Percentiles rank a stretch among this genome's conserved stretches.
Evolutionary conservation across 2,888 invertebrate genomes (phyloP).

Genomic region (Rapana venosa): DNA sequence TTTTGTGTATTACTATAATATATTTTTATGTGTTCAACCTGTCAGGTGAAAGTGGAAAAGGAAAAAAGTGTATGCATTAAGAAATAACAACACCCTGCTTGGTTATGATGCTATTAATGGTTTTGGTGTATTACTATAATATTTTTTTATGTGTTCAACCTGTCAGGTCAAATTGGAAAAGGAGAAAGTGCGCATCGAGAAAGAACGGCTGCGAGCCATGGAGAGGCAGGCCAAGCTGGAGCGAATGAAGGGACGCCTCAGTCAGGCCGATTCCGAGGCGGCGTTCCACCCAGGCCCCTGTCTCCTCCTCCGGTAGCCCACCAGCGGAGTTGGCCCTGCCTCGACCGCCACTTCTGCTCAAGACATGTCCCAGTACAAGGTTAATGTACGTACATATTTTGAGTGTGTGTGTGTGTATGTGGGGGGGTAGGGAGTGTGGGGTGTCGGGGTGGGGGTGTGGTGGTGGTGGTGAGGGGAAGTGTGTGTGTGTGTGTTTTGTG

Average conservation of each 20-base stretch:
- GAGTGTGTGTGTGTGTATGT: conserved; percentile 1
- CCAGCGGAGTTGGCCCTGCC: conserved; percentile 72
- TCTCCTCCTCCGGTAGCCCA: neutral
- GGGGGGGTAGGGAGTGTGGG: too few relatives aligned
- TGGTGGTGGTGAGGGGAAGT: neutral
- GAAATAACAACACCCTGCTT: too few relatives aligned
- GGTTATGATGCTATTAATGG: neutral
- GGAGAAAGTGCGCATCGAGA: conserved; percentile 83
- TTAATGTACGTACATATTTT: neutral
- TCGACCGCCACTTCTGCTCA: conserved; percentile 70
- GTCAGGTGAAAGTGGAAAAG: too few relatives aligned
- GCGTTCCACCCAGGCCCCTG: neutral
- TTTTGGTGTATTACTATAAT: neutral
- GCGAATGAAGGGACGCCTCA: conserved; percentile 82
- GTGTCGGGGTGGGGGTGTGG: neutral
- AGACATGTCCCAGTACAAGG: conserved; percentile 48
- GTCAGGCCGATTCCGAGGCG: conserved; percentile 70
- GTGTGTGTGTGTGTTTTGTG: neutral
- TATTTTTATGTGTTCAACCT: too few relatives aligned
- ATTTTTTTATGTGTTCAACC: neutral
- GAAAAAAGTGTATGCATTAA: too few relatives aligned
- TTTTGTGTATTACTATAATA: too few relatives aligned
- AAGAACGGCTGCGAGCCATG: conserved; percentile 83
- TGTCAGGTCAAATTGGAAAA: conserved; percentile 78
- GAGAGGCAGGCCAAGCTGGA: conserved; percentile 84